Conservation (phyloP, 2,888 invertebrate species). For the Pristionchus fissidentatus region DNA sequence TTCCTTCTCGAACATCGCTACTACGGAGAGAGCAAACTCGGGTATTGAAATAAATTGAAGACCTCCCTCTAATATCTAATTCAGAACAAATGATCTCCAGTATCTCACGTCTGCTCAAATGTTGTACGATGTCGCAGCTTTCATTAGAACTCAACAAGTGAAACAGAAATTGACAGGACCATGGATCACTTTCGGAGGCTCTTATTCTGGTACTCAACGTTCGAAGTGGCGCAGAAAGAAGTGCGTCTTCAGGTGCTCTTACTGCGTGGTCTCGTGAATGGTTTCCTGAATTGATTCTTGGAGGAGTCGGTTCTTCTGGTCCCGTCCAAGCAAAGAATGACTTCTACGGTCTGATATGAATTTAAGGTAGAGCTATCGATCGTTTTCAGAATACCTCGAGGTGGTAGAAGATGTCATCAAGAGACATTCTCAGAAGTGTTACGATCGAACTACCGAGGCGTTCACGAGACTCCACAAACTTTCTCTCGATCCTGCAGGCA, state of each 20-base stretch:
- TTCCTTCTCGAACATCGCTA: constrained; percentile 92
- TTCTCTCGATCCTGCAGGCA: not conserved
- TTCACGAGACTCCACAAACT: not conserved
- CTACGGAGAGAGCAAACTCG: constrained; percentile 88
- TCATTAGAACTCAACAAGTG: constrained; percentile 79
- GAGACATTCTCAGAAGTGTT: not conserved
- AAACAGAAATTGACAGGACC: constrained; percentile 77
- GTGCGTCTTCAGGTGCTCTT: constrained; percentile 81
- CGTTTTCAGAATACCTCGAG: constrained; percentile 14
- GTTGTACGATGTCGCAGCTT: constrained; percentile 87
- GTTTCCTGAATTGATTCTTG: constrained; percentile 88
- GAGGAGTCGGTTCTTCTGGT: constrained; percentile 90
- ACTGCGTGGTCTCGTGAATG: constrained; percentile 91
- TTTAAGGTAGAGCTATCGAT: not conserved
- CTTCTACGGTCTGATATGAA: constrained; percentile 82
- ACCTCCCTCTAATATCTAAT: not conserved
- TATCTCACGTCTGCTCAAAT: constrained; percentile 81
- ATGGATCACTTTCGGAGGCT: constrained; percentile 96
- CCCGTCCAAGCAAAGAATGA: constrained; percentile 89
- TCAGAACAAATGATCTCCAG: constrained; percentile 30
- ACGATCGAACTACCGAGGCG: not conserved
- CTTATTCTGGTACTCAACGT: constrained; percentile 75
- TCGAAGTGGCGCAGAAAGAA: not conserved
- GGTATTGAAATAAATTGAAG: constrained; percentile 28
- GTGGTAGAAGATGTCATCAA: constrained; percentile 16